These are phyloP conservation scores for Euplagia quadripunctaria DNA, from an alignment of 2,888 invertebrate species.

Conservation along the genomic window DNA sequence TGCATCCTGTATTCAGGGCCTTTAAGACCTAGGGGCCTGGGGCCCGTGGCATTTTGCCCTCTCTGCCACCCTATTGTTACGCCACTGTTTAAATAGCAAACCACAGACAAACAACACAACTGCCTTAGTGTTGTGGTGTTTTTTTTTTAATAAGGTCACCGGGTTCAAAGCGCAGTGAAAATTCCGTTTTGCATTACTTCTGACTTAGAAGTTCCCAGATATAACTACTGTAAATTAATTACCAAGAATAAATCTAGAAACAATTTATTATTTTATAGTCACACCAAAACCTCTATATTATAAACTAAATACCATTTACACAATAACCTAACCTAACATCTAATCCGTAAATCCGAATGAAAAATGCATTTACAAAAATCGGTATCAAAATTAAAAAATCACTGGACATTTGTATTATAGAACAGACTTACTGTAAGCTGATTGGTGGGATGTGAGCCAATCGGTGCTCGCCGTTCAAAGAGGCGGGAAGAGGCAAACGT, in stretches of 20 bases:
- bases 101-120: no score
- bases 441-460: slow-evolving; percentile 76
- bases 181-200: no score
- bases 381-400: slow-evolving; percentile 43
- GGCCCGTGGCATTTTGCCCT: no score
- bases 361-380: slow-evolving; percentile 35
- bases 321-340: neutral
- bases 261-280: neutral
- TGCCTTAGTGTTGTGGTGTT: no score
- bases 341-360: slow-evolving; percentile 4
- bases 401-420: slow-evolving; percentile 62
- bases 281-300: no score
- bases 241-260: neutral
- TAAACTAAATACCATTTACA: neutral
- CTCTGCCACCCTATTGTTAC: no score
- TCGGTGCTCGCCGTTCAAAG: slow-evolving; percentile 61
- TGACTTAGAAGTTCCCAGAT: neutral
- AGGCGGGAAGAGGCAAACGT: slow-evolving; percentile 85
- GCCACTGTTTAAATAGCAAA: no score
- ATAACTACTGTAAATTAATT: neutral
- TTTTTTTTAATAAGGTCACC: no score
- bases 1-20: no score
- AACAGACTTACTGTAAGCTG: slow-evolving; percentile 56
- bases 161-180: no score
- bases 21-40: no score